Base-by-base conservation (phyloP, 2,888 invertebrate species). In the Himalopsyche anomala region DNA sequence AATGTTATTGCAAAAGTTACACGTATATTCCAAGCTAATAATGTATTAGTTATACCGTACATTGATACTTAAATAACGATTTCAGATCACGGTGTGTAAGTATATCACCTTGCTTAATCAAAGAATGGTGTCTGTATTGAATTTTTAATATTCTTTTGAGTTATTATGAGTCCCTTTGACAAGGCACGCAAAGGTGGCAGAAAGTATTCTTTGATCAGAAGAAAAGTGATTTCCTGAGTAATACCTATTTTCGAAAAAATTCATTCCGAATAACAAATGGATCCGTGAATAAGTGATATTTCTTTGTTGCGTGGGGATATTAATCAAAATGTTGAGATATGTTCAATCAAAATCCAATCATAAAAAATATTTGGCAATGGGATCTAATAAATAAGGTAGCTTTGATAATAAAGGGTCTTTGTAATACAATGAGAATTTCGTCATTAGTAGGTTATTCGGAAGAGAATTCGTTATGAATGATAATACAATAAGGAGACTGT, bases 141-240 rank as follows among this genome's bases (percentile, higher is more conserved):
- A 74, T 36, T 74, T 74, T 74, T 38, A 74, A 74, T 74, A 74
- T 74, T 74, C 74, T 74, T 36, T 74, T 36, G 19, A 6, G 36
- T 74, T 74, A 74, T 36, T 74, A 74, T 74, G 12, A 28, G 74
- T 2, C 15, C 36, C 74, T 38, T 38, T 38, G 74, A 74, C 74
- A 74, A 5, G 74, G 36, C 51, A 15, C 12, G 15, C 51, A 15
- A 38, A 74, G 74, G 74, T 74, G 74, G 51, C 74, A 38, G 74
- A 36, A 74, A 74, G 6, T 38, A 74, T 36, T 74, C 74, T 74
- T 74, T 74, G 74, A 74, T 74, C 74, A 74, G 9, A 15, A 28
- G 36, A 36, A 36, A 74, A 74, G 74, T 74, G 74, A 28, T 74
- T 74, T 74, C 74, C 74, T 36, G 74, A 74, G 38, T 74, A 74